Evolutionary conservation across 2,888 invertebrate genomes (phyloP).

Genomic region (Rhodophaea formosa): DNA sequence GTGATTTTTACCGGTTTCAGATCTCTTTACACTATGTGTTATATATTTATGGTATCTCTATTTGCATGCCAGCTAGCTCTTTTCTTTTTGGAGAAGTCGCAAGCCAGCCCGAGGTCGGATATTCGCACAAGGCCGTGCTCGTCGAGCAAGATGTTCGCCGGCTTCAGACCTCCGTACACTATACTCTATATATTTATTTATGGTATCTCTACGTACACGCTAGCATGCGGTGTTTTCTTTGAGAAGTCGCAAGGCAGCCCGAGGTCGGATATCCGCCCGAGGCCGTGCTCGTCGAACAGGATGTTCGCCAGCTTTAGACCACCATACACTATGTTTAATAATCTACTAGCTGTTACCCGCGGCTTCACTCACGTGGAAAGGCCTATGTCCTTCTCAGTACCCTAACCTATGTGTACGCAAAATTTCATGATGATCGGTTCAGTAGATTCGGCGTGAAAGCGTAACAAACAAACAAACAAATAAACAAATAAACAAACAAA

Average conservation of each 20-base stretch:
- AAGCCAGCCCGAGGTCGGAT: conserved; percentile 99
- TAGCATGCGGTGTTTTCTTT: too few species aligned
- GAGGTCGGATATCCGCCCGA: conserved; percentile 84
- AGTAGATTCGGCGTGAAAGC: too few species aligned
- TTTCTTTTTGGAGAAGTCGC: conserved; percentile 99
- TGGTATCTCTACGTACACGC: too few species aligned
- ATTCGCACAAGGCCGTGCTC: conserved; percentile 99
- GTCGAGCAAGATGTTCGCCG: conserved; percentile 98
- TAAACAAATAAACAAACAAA: too few species aligned
- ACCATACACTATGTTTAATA: conserved; percentile 93
- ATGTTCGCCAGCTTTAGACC: conserved; percentile 99
- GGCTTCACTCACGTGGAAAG: too few species aligned
- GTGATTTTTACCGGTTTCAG: too few species aligned
- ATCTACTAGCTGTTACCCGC: too few species aligned
- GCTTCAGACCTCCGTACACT: conserved; percentile 97
- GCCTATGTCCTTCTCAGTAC: too few species aligned
- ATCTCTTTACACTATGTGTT: too few species aligned
- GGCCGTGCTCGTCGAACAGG: conserved; percentile 98
- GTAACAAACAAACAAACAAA: too few species aligned
- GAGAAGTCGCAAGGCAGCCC: conserved; percentile 73
- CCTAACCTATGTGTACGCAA: too few species aligned
- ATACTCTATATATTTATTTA: conserved; percentile 76
- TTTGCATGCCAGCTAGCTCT: conserved; percentile 99
- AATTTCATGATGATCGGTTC: too few species aligned
- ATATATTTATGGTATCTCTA: conserved; percentile 42